Base-by-base conservation (phyloP, 2,888 invertebrate genomes). In the Caenorhabditis uteleia region DNA sequence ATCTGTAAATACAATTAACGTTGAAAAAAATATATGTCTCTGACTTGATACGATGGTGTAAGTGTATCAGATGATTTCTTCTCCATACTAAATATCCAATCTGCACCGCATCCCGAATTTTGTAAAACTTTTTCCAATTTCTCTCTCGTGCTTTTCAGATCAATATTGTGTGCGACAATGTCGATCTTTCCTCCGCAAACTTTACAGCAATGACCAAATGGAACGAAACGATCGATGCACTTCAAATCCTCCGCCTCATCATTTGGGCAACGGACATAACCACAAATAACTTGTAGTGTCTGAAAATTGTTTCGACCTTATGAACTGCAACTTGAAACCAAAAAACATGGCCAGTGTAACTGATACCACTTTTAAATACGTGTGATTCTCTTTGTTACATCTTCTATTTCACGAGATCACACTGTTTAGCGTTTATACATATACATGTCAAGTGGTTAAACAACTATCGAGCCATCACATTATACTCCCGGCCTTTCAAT, bases 121-220 rank as follows among this genome's bases (percentile, higher is more conserved):
- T 8, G 31, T 23, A 46, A 21, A 14, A 45, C 45, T n/a, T 25
- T 5, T 1, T 16, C 12, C 2, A 48, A 26, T 12, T 29, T 42
- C 1, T 14, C 5, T 18, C 18, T 40, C 0, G 56, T 39, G n/a
- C 6, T 14, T 3, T 50, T 31, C 0, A 51, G 23, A 12, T 57
- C 23, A 33, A 57, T 20, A 5, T 56, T 23, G 2, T 18, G 12
- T 1, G 51, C 62, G 8, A 27, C 29, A 8, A 62, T 16, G 3
- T 43, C 29, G 34, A 56, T 56, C 21, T 39, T 23, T 6, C 43
- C 56, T 20, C 62, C 74, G 45, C 74, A 74, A 23, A 68, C 39
- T n/a, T 57, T 44, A 46, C 74, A 74, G 45, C 74, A 74, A 48
- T 71, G 71, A 8, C 74, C 74, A 21, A 58, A 54, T 2, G 69